Base-by-base conservation (phyloP, 2,797 vertebrate species). In the Glyptemys insculpta region DNA sequence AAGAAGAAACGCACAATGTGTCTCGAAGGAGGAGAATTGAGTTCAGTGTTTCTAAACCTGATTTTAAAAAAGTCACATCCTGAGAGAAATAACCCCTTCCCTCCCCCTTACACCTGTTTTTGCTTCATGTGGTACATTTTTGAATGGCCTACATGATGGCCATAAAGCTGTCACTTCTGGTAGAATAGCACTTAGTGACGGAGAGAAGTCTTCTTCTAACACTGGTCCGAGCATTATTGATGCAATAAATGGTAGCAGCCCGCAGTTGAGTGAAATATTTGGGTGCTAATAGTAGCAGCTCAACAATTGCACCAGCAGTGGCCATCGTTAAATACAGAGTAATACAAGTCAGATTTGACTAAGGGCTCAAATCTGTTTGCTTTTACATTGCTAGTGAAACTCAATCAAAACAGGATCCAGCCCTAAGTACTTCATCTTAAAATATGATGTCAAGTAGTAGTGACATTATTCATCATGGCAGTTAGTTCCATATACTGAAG, bases 381-480 rank as follows among this genome's bases (percentile, higher is more conserved):
- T 92, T 68, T 80, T 81, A 49, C 37, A 2, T 50, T 91, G 8
- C 87, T 89, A 47, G 65, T 72, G 88, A 78, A 88, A 54, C 53
- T 16, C 1, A 2, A 1, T 62, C 86, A 53, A 62, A 50, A 50
- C 49, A 87, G 87, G 76, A 95, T 80, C 78, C 89, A 93, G 41
- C 88, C 79, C 91, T 87, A 65, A 87, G 91, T 89, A 89, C 62
- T 93, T 86, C 1, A 92, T 53, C 65, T 85, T 53, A 88, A 91
- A 91, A 92, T 49, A 93, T 44, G 72, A 41, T 12, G 52, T 93
- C 94, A 88, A 96, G 34, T 52, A 79, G 84, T 41, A 94, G 90
- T 1, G 84, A 79, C 79, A 44, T 91, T 89, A 81, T 87, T 92
- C 86, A 29, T 94, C 84, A 90, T 54, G 89, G 90, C 78, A 91